Percentiles rank a stretch among this genome's conserved stretches.
phyloP scores from a whole-genome alignment of 2,888 invertebrate genomes.

The Aporophyla nigra region DNA sequence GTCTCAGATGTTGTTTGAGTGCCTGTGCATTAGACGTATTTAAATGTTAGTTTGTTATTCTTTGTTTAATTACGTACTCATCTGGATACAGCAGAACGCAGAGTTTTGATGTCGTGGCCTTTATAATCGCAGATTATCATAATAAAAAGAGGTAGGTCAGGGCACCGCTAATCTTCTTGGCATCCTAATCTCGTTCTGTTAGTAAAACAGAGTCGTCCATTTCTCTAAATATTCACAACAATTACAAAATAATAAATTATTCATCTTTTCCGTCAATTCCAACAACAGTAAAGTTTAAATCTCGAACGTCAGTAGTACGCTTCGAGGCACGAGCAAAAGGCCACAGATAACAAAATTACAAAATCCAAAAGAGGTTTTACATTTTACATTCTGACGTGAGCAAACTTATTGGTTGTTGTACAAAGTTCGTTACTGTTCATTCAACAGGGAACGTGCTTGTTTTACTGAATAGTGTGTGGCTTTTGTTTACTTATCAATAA shows the following conservation, averaged over 20 bases:
- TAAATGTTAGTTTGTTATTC: not conserved
- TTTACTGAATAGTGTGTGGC: constrained; percentile 28
- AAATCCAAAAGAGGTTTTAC: constrained; percentile 49
- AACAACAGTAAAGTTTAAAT: constrained; percentile 31
- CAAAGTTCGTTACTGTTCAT: constrained; percentile 54
- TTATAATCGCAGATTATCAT: not conserved
- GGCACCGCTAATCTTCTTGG: not conserved
- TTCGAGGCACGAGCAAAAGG: constrained; percentile 3
- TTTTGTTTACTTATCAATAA: constrained; percentile 43
- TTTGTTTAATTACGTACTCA: not conserved
- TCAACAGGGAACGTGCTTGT: constrained; percentile 41
- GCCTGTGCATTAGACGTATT: not conserved
- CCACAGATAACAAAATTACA: constrained; percentile 42
- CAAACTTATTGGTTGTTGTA: constrained; percentile 44
- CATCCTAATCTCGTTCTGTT: not conserved
- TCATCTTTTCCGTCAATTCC: not conserved
- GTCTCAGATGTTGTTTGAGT: not conserved
- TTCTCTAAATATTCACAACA: not conserved
- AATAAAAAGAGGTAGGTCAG: not conserved
- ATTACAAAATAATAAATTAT: constrained; percentile 1
- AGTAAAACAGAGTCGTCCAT: not conserved
- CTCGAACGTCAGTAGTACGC: constrained; percentile 28
- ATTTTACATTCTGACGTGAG: constrained; percentile 42
- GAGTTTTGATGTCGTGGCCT: too few relatives aligned
- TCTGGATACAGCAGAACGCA: too few relatives aligned